A percentile compares a stretch with the other conserved stretches of the same genome.
phyloP scores from a whole-genome alignment of 1,140 invertebrate species.

The Bombus pyrosoma region DNA sequence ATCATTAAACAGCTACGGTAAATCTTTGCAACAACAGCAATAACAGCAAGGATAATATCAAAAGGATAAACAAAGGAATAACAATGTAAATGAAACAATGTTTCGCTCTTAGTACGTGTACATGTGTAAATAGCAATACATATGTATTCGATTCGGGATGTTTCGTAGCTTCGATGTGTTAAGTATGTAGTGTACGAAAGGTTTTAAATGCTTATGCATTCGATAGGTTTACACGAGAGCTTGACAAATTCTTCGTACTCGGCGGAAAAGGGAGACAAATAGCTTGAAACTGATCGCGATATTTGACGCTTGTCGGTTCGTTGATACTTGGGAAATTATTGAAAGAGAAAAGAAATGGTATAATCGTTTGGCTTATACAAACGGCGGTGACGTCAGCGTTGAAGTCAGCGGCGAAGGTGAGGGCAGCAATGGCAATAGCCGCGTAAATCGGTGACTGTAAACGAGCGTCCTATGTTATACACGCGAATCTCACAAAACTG shows the following conservation, averaged over 20 bases:
- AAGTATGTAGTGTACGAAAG: not conserved
- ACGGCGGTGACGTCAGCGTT: no score
- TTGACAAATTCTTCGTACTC: constrained; percentile 44
- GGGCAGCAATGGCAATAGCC: not conserved
- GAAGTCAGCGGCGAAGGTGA: not conserved
- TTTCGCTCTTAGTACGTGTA: not conserved
- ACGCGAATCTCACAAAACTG: not conserved
- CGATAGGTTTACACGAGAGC: not conserved
- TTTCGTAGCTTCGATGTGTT: constrained; percentile 12
- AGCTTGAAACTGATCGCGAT: not conserved
- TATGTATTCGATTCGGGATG: constrained; percentile 15
- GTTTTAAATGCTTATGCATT: constrained; percentile 4
- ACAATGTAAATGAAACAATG: not conserved
- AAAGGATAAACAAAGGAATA: not conserved
- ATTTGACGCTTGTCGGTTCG: not conserved
- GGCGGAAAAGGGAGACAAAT: not conserved
- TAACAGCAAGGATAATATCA: not conserved
- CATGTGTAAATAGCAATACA: no score
- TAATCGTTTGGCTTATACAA: no score
- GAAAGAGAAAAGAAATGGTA: not conserved
- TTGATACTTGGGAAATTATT: not conserved
- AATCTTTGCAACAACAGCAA: not conserved
- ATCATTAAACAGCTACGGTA: not conserved
- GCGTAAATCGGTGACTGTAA: not conserved
- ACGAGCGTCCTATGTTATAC: not conserved